Conservation (phyloP, 2,888 invertebrate genomes). For the Drosophila lacicola region DNA sequence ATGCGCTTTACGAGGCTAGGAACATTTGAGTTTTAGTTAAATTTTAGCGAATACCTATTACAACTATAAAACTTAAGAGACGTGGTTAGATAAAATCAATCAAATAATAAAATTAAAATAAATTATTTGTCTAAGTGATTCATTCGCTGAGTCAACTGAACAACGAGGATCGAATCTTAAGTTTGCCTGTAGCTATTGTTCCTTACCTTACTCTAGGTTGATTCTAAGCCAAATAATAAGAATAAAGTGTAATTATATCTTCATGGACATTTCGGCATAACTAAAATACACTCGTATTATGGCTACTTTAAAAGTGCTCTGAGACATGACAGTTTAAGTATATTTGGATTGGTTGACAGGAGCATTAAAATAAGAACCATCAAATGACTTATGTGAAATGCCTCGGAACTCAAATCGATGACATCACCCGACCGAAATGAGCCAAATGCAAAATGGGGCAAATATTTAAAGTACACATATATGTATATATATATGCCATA, state of each 20-base stretch:
- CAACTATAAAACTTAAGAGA: no score
- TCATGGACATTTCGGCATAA: neutral
- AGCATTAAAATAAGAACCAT: slow-evolving; percentile 42
- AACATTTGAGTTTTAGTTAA: no score
- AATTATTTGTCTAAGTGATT: no score
- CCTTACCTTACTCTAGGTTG: no score
- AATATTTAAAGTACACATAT: slow-evolving; percentile 2
- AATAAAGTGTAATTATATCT: neutral
- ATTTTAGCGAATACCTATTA: no score
- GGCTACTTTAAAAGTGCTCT: slow-evolving; percentile 12
- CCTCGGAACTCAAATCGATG: slow-evolving; percentile 50
- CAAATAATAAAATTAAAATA: no score
- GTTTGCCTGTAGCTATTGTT: no score
- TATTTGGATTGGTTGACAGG: slow-evolving; percentile 37
- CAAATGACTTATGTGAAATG: slow-evolving; percentile 25
- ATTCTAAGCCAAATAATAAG: neutral
- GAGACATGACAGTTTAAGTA: slow-evolving; percentile 62
- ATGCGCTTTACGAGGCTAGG: no score
- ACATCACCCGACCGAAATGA: slow-evolving; percentile 52
- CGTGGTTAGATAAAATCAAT: no score
- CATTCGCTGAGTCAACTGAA: no score
- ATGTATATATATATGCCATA: slow-evolving; percentile 14
- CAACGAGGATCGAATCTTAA: no score
- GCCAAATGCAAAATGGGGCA: slow-evolving; percentile 66
- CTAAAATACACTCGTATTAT: neutral